Conservation (phyloP, 2,888 invertebrate species). For the Tholera decimalis region DNA sequence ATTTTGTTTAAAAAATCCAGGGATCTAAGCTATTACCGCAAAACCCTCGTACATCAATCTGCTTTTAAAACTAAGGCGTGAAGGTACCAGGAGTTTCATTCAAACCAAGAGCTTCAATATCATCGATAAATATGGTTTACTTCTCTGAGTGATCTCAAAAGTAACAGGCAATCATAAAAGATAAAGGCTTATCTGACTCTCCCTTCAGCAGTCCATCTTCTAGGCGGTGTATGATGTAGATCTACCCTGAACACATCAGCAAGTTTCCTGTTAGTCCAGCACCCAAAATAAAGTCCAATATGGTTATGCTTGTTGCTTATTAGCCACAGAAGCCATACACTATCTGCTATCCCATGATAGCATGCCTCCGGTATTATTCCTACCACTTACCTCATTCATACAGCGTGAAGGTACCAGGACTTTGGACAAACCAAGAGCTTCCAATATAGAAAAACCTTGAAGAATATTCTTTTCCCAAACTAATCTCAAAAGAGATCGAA, state of each 20-base stretch:
- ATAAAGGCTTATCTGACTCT: conserved; percentile 11
- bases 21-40: no score
- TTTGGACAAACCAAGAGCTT: conserved; percentile 5
- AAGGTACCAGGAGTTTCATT: neutral
- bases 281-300: conserved; percentile 98
- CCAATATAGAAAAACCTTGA: no score
- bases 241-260: conserved; percentile 97
- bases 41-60: no score
- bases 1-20: no score
- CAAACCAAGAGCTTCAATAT: conserved; percentile 1
- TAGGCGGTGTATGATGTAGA: conserved; percentile 91
- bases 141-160: no score
- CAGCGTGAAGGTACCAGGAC: neutral
- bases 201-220: conserved; percentile 77
- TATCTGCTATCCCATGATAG: no score
- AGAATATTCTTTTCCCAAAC: no score
- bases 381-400: neutral
- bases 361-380: neutral
- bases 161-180: neutral
- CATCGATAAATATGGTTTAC: no score
- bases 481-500: no score
- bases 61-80: no score
- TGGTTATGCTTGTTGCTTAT: conserved; percentile 98
- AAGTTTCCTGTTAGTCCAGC: no score
- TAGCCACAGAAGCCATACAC: conserved; percentile 93